Conservation (phyloP, 2,797 vertebrate genomes). For the Microcaecilia unicolor region DNA sequence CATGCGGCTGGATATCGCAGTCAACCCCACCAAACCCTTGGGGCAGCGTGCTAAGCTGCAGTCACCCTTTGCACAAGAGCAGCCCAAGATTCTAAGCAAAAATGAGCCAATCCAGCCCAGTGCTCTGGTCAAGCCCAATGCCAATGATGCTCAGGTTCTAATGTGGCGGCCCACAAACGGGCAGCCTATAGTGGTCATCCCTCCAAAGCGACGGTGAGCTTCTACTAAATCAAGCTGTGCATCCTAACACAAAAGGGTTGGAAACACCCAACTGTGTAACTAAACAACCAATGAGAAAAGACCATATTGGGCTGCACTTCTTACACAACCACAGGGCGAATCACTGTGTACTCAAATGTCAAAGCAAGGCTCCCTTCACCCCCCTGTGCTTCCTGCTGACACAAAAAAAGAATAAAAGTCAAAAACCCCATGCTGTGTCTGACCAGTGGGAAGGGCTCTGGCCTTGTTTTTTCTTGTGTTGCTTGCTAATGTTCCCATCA, state of each 20-base stretch:
- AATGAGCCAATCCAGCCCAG: slow-evolving; percentile 86
- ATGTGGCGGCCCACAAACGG: slow-evolving; percentile 94
- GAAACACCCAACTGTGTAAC: no score
- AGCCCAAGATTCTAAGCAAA: slow-evolving; percentile 80
- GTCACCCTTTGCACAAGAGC: slow-evolving; percentile 80
- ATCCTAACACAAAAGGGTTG: slow-evolving; percentile 14
- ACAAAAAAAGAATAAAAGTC: background rate
- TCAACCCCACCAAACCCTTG: slow-evolving; percentile 75
- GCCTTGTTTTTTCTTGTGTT: slow-evolving; percentile 15
- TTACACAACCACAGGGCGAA: slow-evolving; percentile 68
- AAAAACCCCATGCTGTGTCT: slow-evolving; percentile 19
- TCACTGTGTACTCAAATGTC: slow-evolving; percentile 80
- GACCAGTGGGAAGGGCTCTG: background rate
- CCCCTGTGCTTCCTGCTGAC: slow-evolving; percentile 13
- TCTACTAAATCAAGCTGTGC: no score
- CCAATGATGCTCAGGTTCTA: slow-evolving; percentile 96
- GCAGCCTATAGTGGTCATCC: slow-evolving; percentile 84
- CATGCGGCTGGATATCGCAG: slow-evolving; percentile 85
- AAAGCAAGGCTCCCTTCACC: slow-evolving; percentile 9
- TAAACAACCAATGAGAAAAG: slow-evolving; percentile 13
- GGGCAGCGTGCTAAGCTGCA: slow-evolving; percentile 77
- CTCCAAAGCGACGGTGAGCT: slow-evolving; percentile 73
- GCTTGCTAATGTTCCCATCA: slow-evolving; percentile 16
- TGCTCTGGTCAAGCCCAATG: slow-evolving; percentile 93
- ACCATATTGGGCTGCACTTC: slow-evolving; percentile 37